phyloP scores from a whole-genome alignment of 2,888 invertebrate species.

The Philaethria dido region DNA sequence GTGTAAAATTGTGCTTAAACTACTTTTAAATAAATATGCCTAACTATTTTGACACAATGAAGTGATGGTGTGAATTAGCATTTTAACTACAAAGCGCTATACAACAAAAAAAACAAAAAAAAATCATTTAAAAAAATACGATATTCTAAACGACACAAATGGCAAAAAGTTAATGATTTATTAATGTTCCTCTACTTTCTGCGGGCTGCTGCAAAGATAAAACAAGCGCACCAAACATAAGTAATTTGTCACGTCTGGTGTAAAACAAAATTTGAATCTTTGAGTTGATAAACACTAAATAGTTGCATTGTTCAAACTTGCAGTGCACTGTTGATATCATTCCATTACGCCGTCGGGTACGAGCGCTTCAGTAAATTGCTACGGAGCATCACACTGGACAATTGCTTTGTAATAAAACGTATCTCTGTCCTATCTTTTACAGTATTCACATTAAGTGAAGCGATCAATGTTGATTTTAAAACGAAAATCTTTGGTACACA shows the following conservation, averaged over 20 bases:
- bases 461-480: neutral
- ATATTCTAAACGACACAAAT: neutral
- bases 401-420: slow-evolving; percentile 42
- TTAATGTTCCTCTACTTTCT: too few species aligned
- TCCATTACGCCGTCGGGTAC: slow-evolving; percentile 57
- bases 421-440: slow-evolving; percentile 24
- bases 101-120: too few species aligned
- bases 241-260: slow-evolving; percentile 33
- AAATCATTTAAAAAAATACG: neutral
- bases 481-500: neutral
- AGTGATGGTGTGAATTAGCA: too few species aligned
- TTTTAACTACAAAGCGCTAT: too few species aligned
- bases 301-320: slow-evolving; percentile 40
- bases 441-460: slow-evolving; percentile 3
- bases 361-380: slow-evolving; percentile 54
- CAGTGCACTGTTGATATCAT: slow-evolving; percentile 48
- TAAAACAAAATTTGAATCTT: slow-evolving; percentile 39
- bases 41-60: too few species aligned
- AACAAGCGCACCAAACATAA: slow-evolving; percentile 11
- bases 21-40: too few species aligned
- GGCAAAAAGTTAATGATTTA: too few species aligned
- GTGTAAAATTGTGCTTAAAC: too few species aligned
- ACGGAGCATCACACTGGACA: slow-evolving; percentile 41
- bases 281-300: slow-evolving; percentile 45
- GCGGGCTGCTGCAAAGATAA: neutral